A percentile compares a stretch with the other conserved stretches of the same genome.
phyloP scores from a whole-genome alignment of 2,797 vertebrate genomes.

The Gymnothorax reevesii region DNA sequence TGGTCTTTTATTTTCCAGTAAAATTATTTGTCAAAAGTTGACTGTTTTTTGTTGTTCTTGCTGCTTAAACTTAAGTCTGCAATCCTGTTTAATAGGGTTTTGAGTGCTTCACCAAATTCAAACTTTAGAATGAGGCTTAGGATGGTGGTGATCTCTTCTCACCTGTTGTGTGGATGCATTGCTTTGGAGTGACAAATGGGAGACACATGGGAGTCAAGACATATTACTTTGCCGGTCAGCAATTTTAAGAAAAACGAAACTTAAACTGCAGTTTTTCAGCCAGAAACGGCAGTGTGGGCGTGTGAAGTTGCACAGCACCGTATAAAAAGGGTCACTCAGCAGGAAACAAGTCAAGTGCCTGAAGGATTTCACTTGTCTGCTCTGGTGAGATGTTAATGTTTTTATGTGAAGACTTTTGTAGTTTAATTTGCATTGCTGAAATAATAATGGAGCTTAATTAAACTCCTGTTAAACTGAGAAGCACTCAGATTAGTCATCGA shows the following conservation, averaged over 20 bases:
- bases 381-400: not conserved
- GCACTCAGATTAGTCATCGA: too few species aligned
- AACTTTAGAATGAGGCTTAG: too few species aligned
- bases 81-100: too few species aligned
- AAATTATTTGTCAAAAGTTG: slow-evolving; percentile 39
- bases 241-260: slow-evolving; percentile 48
- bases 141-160: not conserved
- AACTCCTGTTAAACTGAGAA: too few species aligned
- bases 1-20: slow-evolving; percentile 46
- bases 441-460: not conserved
- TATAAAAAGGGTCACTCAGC: not conserved
- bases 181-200: not conserved
- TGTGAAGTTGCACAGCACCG: too few species aligned
- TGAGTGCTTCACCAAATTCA: too few species aligned
- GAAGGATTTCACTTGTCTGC: not conserved
- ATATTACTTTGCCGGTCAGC: too few species aligned
- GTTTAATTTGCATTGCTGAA: not conserved
- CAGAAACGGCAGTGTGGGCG: not conserved
- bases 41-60: not conserved
- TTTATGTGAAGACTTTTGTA: not conserved
- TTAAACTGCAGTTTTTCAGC: not conserved
- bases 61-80: too few species aligned
- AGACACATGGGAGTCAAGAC: too few species aligned
- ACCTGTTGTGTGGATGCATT: not conserved
- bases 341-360: not conserved